These are phyloP conservation scores for Halocynthia roretzi DNA, from an alignment of 23 tunicate genomes.

Conservation along the genomic window DNA sequence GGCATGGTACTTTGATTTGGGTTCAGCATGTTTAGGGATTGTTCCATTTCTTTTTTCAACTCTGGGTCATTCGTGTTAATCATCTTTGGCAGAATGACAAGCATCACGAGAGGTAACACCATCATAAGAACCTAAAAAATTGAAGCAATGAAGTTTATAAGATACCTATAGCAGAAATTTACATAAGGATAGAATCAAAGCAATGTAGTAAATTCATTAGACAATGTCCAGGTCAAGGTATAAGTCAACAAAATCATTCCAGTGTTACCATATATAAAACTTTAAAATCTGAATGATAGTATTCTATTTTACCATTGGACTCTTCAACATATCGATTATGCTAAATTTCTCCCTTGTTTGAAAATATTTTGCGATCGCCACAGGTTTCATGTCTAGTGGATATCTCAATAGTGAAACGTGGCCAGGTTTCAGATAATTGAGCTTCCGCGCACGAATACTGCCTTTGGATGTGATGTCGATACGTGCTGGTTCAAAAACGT, in stretches of 20 bases:
- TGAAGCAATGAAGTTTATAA: neutral
- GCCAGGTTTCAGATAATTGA: conserved; percentile 67
- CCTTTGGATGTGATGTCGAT: conserved; percentile 65
- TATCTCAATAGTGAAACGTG: conserved; percentile 47
- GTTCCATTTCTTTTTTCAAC: conserved; percentile 84
- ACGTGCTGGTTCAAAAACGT: conserved; percentile 71
- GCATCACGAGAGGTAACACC: conserved; percentile 59
- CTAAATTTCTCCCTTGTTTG: conserved; percentile 85
- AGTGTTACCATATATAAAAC: neutral
- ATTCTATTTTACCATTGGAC: conserved; percentile 59
- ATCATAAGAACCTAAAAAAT: conserved; percentile 63
- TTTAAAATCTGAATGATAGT: neutral
- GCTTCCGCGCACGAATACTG: conserved; percentile 64
- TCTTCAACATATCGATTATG: conserved; percentile 84
- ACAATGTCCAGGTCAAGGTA: neutral
- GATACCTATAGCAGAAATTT: no score
- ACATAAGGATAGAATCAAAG: no score
- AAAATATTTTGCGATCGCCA: conserved; percentile 57
- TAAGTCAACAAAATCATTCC: neutral
- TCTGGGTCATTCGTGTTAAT: conserved; percentile 88
- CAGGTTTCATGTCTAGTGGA: conserved; percentile 76
- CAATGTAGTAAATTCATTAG: no score
- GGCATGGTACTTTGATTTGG: conserved; percentile 56
- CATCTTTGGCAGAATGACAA: conserved; percentile 66
- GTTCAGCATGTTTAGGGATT: conserved; percentile 79